Conservation (phyloP, 2,888 invertebrate genomes). For the Lacanobia wlatinum region DNA sequence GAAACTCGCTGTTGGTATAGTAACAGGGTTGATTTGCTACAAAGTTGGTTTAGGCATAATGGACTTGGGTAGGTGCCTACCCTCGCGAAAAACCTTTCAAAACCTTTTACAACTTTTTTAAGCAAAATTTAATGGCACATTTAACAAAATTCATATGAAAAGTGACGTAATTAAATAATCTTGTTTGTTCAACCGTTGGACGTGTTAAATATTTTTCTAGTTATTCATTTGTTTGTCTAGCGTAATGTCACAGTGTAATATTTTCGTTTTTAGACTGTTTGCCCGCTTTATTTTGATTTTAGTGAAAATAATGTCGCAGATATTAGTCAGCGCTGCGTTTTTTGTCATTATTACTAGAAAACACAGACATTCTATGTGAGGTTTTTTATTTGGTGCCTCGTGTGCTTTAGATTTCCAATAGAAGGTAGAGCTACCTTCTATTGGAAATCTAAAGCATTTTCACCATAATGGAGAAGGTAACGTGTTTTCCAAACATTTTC, state of each 20-base stretch:
- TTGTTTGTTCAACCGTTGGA: slow-evolving; percentile 46
- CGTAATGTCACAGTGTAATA: background rate
- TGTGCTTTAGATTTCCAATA: too few relatives aligned
- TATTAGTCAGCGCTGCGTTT: background rate
- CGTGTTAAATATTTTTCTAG: slow-evolving; percentile 47
- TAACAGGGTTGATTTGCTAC: slow-evolving; percentile 61
- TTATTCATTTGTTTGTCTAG: slow-evolving; percentile 35
- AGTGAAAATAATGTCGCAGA: slow-evolving; percentile 12
- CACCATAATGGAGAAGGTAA: background rate
- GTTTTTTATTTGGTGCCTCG: too few relatives aligned
- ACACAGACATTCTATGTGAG: background rate
- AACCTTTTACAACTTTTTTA: slow-evolving; percentile 29
- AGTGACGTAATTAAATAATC: slow-evolving; percentile 42
- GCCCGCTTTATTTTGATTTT: slow-evolving; percentile 27
- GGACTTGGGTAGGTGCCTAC: slow-evolving; percentile 6
- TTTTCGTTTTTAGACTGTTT: slow-evolving; percentile 17
- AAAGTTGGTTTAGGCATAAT: slow-evolving; percentile 69
- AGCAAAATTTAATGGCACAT: slow-evolving; percentile 18
- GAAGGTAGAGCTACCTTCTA: too few relatives aligned
- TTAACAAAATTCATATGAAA: slow-evolving; percentile 24
- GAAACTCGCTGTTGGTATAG: slow-evolving; percentile 65
- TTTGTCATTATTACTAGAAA: background rate
- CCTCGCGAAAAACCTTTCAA: slow-evolving; percentile 29
- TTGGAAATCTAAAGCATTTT: background rate
- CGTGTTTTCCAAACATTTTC: background rate